Base-by-base conservation (phyloP, 2,888 invertebrate genomes). In the Argyresthia albistria region DNA sequence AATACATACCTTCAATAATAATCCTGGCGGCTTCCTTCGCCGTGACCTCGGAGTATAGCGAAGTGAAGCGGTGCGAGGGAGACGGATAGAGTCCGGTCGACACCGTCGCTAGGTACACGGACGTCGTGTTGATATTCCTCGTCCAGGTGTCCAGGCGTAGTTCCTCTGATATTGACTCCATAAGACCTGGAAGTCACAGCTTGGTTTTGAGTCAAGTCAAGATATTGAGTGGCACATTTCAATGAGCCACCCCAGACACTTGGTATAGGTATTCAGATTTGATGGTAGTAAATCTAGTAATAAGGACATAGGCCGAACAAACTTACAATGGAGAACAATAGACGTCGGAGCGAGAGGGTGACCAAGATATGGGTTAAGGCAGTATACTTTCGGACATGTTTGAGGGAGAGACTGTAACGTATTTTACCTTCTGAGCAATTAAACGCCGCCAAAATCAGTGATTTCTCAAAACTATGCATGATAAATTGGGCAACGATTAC, bases 91-190 rank as follows among this genome's bases (percentile, higher is more conserved):
- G 58, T 0, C 82, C 86, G 0, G 81, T 80, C 1, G 80, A 69
- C 0, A 84, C 69, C 1, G 78, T 76, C 0, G 75, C 78, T 48
- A 86, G 59, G 59, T 84, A 87, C 9, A 87, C 87, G 0, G 83
- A 82, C 2, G 86, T 87, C 0, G 75, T 77, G 56, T 75, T 59
- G 39, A 87, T 83, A 52, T 82, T 78, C 61, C 78, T 82, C 0
- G 84, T 82, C 83, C 80, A 83, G 8, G 71, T 69, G 58, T 82
- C 80, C 8, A 86, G 65, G 0, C 87, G 65, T 1, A 87, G 65
- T 59, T 87, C 86, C 54, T 86, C 86, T 1, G 78, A 66, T 62
- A 87, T 63, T 0, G 86, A 76, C 14, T 87, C 86, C 86, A 87
- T 86, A 45, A 87, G 59, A 53, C 86, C 86, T 86, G 58, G 2